Evolutionary conservation across 1,140 invertebrate genomes (phyloP), one percentile per base, ranked within the genome.

Genomic region (Diorhabda carinulata): DNA sequence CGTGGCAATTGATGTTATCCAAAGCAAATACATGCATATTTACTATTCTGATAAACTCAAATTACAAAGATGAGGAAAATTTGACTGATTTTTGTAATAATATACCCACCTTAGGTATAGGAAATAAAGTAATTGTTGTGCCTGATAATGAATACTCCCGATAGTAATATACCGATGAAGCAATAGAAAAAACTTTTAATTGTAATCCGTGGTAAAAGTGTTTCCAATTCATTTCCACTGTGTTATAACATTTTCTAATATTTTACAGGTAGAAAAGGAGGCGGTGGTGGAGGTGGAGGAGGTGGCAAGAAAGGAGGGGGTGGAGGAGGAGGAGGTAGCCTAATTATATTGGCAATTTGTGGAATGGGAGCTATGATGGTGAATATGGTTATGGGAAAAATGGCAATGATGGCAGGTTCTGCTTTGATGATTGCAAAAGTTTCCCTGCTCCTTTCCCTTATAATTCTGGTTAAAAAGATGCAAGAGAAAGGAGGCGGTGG

Each of bases 371-470:
- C 86, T 61, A 87, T 89, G 79, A 81, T 90, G 80, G 85, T 85
- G 2, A 87, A 90, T 80, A 77, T 90, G 79, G 86, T 88, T 58
- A 86, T 89, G 70, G 88, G 87, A 5, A 90, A 74, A 68, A 72
- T 74, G 73, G 70, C 68, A 40, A 58, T 74, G 63, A 74, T 74
- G 47, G 87, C 88, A 9, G 89, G 88, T 40, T 86, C 87, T 2
- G 89, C 89, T 6, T 80, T 91, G 45, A 80, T 91, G 4, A 85
- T 90, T 41, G 86, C 88, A 2, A 91, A 91, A 77, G 85, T 91
- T 56, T 88, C 89, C 1, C 76, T 90, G 6, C 81, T 90, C 58
- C 76, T 90, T n/a, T 88, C 89, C 3, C 83, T 86, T 3, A 84
- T 90, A 74, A 85, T 87, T 70, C 86, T 87, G 66, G 73, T 89